Conservation (phyloP, 37 sponge, comb jelly and placozoan genomes). For the Spongilla lacustris region DNA sequence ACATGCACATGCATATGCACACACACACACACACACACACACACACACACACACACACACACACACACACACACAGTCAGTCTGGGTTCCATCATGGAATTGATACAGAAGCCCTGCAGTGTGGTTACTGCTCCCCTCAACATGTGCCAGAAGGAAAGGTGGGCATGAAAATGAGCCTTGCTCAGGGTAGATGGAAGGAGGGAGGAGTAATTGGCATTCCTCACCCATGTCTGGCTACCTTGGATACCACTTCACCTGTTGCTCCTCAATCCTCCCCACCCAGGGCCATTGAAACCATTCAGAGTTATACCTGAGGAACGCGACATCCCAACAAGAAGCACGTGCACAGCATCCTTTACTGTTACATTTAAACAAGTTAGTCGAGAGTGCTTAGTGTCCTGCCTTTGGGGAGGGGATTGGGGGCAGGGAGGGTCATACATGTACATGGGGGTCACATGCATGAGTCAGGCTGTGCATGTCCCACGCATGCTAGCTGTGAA, state of each 20-base stretch:
- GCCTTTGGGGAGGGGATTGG: too few relatives aligned
- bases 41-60: neutral
- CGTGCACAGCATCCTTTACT: constrained; percentile 72
- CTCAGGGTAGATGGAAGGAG: too few relatives aligned
- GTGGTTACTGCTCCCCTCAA: constrained; percentile 46
- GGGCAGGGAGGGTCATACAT: neutral
- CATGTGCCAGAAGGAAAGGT: constrained; percentile 62
- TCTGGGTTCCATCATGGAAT: constrained; percentile 43
- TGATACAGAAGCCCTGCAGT: constrained; percentile 55
- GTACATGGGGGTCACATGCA: too few relatives aligned
- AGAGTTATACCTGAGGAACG: constrained; percentile 71
- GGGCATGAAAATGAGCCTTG: neutral
- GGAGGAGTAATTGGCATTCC: too few relatives aligned
- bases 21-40: neutral
- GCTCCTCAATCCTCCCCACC: neutral
- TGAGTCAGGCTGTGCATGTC: too few relatives aligned
- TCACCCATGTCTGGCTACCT: too few relatives aligned
- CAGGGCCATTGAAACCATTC: constrained; percentile 45
- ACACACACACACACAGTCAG: constrained; percentile 15
- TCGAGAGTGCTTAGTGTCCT: neutral
- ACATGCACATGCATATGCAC: neutral
- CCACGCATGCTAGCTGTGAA: too few relatives aligned
- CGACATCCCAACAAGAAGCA: constrained; percentile 61
- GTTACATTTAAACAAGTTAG: constrained; percentile 80
- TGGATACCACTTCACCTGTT: too few relatives aligned